Evolutionary conservation across 2,888 invertebrate genomes (phyloP), one percentile per base, ranked within the genome.

Genomic region (Pristionchus maxplancki): DNA sequence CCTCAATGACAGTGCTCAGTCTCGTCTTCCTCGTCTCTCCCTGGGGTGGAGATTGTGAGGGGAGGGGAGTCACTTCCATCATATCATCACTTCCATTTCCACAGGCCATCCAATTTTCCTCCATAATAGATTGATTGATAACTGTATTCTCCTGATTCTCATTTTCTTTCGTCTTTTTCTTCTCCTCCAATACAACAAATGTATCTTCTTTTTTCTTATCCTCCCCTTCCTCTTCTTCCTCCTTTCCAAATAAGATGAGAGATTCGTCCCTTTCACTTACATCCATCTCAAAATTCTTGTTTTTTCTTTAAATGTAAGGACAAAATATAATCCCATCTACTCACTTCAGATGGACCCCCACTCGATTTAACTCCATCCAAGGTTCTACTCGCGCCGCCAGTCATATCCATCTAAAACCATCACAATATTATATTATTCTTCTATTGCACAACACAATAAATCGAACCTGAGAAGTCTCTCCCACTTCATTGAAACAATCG

Each of bases 1-100:
- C 78, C 78, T 78, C 78, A 13, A 78, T 78, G 28, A 78, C 78
- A 78, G 78, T 78, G 28, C 78, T 78, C 48, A 78, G 17, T 78
- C 78, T 37, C 4, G 34, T 78, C 78, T 48, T 78, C 37, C 28
- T 78, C 17, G 8, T 78, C 44, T 24, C 78, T 78, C 44, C 78
- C n/a, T 78, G 13, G 28, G 28, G 4, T 17, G 37, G 71, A 48
- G 44, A 44, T 28, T 44, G 78, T 28, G 44, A 78, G 44, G 44
- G 44, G 48, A 17, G 44, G 17, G 78, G 58, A 58, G 40, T 78
- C 9, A n/a, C 78, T 28, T 78, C 78, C 44, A 28, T 28, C 78
- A 78, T 78, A 78, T 78, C 78, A n/a, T 78, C 78, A 48, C 78
- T 78, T 78, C 44, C n/a, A 24, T 78, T 44, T 1, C n/a, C 78